These are phyloP conservation scores for Halcyon smyrnensis DNA, from an alignment of 2,797 vertebrate genomes.

Conservation along the genomic window DNA sequence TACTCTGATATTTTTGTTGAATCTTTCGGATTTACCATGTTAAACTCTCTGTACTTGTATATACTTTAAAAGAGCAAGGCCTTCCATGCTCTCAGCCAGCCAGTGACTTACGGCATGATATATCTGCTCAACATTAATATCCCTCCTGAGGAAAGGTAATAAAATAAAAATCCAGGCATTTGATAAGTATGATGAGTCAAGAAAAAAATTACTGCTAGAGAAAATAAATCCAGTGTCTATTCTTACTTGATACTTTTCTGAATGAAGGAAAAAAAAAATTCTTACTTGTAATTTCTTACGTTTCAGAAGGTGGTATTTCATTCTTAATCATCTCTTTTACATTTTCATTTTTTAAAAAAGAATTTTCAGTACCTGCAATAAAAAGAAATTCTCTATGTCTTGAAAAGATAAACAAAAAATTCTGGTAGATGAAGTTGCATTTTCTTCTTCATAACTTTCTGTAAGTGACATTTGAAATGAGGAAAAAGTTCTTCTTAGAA, in stretches of 20 bases:
- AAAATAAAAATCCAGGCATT: background rate
- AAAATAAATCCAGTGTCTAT: background rate
- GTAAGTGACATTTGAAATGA: background rate
- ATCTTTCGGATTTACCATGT: background rate
- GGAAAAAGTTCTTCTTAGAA: background rate
- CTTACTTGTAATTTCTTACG: background rate
- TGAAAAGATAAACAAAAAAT: background rate
- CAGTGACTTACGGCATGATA: background rate
- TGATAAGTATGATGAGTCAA: background rate
- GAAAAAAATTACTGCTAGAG: background rate
- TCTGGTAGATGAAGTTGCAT: background rate
- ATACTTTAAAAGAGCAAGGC: background rate
- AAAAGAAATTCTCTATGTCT: background rate
- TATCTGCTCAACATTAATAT: background rate
- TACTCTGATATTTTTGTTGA: background rate
- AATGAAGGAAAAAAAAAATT: background rate
- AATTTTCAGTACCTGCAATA: background rate
- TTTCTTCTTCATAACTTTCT: background rate
- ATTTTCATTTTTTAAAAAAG: rapidly evolving
- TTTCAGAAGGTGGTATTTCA: background rate
- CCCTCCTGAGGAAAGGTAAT: background rate
- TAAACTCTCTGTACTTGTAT: background rate
- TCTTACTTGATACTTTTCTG: background rate
- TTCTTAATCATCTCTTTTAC: rapidly evolving
- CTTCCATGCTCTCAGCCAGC: background rate